Percentiles rank a stretch among this genome's conserved stretches.
Evolutionary conservation across 2,888 invertebrate genomes (phyloP).

Genomic region (Plebejus anna): DNA sequence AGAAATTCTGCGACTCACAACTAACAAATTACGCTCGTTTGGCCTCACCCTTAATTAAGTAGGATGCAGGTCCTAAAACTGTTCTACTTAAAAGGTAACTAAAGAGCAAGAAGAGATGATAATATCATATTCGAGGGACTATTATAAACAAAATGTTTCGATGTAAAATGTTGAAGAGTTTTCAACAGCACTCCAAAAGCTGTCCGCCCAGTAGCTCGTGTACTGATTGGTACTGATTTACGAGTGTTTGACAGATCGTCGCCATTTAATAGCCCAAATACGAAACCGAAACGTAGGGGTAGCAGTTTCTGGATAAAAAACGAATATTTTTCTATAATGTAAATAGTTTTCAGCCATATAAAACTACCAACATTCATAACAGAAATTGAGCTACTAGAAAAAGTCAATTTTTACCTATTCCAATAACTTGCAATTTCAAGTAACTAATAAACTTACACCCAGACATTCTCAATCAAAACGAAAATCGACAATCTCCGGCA

Average conservation of each 20-base stretch:
- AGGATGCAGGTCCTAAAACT: too few relatives aligned
- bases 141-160: not conserved
- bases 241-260: not conserved
- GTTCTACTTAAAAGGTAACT: too few relatives aligned
- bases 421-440: not conserved
- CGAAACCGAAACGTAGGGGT: not conserved
- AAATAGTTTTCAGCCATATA: too few relatives aligned
- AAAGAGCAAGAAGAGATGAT: too few relatives aligned
- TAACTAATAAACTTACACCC: not conserved
- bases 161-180: not conserved
- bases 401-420: not conserved
- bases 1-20: too few relatives aligned
- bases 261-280: not conserved
- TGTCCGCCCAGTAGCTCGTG: not conserved
- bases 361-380: too few relatives aligned
- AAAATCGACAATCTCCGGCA: constrained; percentile 10
- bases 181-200: not conserved
- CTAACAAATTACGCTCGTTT: too few relatives aligned
- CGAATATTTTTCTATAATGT: not conserved
- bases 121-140: not conserved
- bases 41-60: too few relatives aligned
- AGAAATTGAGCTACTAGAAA: too few relatives aligned
- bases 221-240: not conserved
- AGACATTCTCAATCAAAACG: constrained; percentile 1
- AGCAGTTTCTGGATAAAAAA: not conserved